Evolutionary conservation across 2,888 invertebrate species (phyloP).

Genomic region (Fragum sueziense): DNA sequence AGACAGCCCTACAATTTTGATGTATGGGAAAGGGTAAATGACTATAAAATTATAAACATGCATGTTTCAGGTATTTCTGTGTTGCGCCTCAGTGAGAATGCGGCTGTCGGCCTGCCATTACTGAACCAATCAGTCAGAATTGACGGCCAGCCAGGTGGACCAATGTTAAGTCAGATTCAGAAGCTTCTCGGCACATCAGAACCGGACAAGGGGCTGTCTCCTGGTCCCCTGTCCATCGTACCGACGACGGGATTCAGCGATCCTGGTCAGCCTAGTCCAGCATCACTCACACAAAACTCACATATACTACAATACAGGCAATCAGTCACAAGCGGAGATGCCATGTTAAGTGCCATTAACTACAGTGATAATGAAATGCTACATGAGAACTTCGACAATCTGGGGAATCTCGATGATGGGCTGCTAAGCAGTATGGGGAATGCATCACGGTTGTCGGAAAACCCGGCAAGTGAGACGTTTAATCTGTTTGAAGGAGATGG

Average conservation of each 20-base stretch:
- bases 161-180: slow-evolving; percentile 57
- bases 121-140: slow-evolving; percentile 51
- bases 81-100: slow-evolving; percentile 49
- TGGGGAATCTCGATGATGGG: slow-evolving; percentile 79
- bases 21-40: no score
- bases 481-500: slow-evolving; percentile 81
- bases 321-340: slow-evolving; percentile 77
- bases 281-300: slow-evolving; percentile 65
- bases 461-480: slow-evolving; percentile 69
- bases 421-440: slow-evolving; percentile 75
- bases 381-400: slow-evolving; percentile 80
- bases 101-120: slow-evolving; percentile 38
- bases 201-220: slow-evolving; percentile 50
- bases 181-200: slow-evolving; percentile 55
- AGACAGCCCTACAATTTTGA: no score
- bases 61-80: slow-evolving; percentile 49
- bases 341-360: slow-evolving; percentile 82
- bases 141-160: slow-evolving; percentile 57
- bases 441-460: slow-evolving; percentile 69
- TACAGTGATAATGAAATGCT: slow-evolving; percentile 81
- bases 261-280: slow-evolving; percentile 77
- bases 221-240: slow-evolving; percentile 54
- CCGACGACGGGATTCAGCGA: slow-evolving; percentile 65
- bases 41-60: no score
- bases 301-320: slow-evolving; percentile 75